phyloP scores from a whole-genome alignment of 2,888 invertebrate species.

The Mylabris sibirica region DNA sequence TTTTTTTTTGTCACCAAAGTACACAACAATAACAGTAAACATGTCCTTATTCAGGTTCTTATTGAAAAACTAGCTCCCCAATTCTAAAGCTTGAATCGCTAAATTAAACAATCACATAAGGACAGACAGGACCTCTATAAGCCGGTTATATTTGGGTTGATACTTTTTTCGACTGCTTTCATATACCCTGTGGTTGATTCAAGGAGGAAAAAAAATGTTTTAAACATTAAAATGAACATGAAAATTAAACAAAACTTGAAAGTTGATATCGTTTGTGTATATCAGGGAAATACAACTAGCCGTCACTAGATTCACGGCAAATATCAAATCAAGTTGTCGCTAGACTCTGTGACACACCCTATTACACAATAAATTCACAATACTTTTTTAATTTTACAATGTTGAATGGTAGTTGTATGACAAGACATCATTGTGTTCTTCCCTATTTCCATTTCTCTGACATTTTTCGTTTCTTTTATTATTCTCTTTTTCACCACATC shows the following conservation, averaged over 20 bases:
- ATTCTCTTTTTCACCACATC: not conserved
- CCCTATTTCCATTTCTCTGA: conserved; percentile 11
- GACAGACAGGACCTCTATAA: conserved; percentile 46
- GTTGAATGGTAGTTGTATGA: conserved; percentile 18
- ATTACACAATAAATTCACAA: conserved; percentile 24
- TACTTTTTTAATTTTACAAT: conserved; percentile 22
- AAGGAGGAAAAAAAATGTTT: not conserved
- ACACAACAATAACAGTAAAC: conserved; percentile 8
- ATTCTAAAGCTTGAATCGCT: conserved; percentile 46
- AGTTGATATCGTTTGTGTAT: not conserved
- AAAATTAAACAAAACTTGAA: not conserved
- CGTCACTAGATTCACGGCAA: not conserved
- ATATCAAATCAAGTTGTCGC: conserved; percentile 11
- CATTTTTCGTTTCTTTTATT: not conserved
- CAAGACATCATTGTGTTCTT: conserved; percentile 28
- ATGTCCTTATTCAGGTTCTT: not conserved
- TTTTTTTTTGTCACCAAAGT: not conserved
- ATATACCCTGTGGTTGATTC: not conserved
- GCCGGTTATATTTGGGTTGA: conserved; percentile 31
- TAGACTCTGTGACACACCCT: not conserved
- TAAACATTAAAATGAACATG: not conserved
- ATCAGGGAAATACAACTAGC: not conserved
- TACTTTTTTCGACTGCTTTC: not conserved
- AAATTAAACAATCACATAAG: conserved; percentile 55
- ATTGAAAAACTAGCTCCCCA: conserved; percentile 23